phyloP scores from a whole-genome alignment of 2,113 vertebrate species.

The Jacana jacana region DNA sequence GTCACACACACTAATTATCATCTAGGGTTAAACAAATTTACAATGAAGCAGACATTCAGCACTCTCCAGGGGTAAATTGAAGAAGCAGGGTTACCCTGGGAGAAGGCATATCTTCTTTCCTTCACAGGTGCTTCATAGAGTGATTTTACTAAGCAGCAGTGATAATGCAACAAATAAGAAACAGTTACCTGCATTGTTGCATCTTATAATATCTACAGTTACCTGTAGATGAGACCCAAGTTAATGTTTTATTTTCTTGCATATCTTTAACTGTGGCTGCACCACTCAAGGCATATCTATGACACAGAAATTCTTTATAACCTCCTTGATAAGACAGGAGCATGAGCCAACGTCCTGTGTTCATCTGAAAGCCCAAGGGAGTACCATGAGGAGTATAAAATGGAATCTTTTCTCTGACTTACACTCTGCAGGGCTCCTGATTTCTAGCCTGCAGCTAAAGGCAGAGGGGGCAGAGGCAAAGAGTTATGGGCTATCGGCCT shows the following conservation, averaged over 20 bases:
- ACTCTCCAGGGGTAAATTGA: background rate
- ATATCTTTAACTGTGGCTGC: background rate
- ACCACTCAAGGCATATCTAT: background rate
- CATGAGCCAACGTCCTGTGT: background rate
- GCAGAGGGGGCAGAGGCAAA: background rate
- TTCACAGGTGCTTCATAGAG: background rate
- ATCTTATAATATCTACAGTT: too few species aligned
- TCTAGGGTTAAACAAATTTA: background rate
- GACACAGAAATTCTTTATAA: background rate
- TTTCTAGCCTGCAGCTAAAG: background rate
- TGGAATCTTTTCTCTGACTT: background rate
- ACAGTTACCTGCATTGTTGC: background rate
- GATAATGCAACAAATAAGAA: background rate
- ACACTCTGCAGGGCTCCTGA: accelerated
- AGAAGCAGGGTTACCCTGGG: background rate
- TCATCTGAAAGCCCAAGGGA: background rate
- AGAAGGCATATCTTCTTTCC: background rate
- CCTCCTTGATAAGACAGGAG: background rate
- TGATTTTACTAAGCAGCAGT: background rate
- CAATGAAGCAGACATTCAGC: background rate
- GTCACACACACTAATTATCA: background rate
- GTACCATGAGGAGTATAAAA: background rate
- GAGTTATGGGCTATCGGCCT: background rate
- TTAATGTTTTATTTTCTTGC: background rate
- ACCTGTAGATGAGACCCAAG: background rate